phyloP scores from a whole-genome alignment of 35 echinoderm and acorn worm genomes.

The Lytechinus variegatus region DNA sequence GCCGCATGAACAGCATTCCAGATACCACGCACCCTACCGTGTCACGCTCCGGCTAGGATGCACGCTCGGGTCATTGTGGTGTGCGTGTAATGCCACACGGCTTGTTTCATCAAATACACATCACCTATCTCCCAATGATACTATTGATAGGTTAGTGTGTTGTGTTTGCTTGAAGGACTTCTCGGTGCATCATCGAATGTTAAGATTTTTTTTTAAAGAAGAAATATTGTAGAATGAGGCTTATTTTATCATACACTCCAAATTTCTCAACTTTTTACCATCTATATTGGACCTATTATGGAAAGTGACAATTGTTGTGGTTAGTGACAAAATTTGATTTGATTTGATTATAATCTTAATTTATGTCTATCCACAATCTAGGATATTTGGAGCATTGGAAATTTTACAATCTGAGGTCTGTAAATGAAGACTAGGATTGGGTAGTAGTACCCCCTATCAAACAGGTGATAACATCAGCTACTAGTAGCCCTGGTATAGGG shows the following conservation, averaged over 20 bases:
- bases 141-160: not conserved
- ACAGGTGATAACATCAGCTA: not conserved
- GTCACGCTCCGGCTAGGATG: conserved; percentile 20
- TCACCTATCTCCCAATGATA: not conserved
- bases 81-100: not conserved
- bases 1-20: conserved; percentile 25
- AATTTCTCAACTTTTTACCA: too few relatives aligned
- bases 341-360: too few relatives aligned
- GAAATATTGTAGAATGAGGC: too few relatives aligned
- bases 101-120: not conserved
- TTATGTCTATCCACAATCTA: too few relatives aligned
- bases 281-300: too few relatives aligned
- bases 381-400: too few relatives aligned
- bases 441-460: not conserved
- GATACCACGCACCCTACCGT: conserved; percentile 20
- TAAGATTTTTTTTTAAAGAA: too few relatives aligned
- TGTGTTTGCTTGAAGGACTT: not conserved
- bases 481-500: not conserved
- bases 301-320: too few relatives aligned
- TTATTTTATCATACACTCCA: too few relatives aligned
- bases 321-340: too few relatives aligned
- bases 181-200: not conserved
- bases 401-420: not conserved
- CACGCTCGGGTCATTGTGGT: not conserved
- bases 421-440: not conserved